phyloP scores from a whole-genome alignment of 1,140 invertebrate species.

The Drosophila mojavensis region DNA sequence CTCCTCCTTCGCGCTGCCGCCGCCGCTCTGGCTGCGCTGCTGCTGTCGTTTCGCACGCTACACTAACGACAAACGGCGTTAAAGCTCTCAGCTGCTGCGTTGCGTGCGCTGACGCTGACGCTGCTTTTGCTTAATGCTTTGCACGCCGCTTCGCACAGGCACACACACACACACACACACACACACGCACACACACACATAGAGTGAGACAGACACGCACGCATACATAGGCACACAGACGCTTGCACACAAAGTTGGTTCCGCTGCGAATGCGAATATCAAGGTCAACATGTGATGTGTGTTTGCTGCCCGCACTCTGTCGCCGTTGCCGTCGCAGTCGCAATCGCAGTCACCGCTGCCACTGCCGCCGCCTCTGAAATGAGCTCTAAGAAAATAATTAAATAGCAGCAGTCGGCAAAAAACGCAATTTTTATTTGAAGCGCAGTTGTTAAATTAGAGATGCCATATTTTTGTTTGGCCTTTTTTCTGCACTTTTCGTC shows the following conservation, averaged over 20 bases:
- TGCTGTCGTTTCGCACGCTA: conserved; percentile 48
- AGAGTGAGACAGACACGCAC: not conserved
- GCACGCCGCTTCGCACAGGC: conserved; percentile 44
- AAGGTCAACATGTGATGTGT: conserved; percentile 80
- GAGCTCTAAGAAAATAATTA: conserved; percentile 77
- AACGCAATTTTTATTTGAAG: conserved; percentile 71
- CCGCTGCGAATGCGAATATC: conserved; percentile 83
- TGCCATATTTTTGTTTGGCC: conserved; percentile 61
- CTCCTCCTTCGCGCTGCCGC: not conserved
- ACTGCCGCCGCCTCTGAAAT: conserved; percentile 41
- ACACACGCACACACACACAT: conserved; percentile 8
- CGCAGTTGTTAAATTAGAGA: conserved; percentile 78
- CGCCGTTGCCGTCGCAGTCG: not conserved
- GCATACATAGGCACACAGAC: conserved; percentile 16
- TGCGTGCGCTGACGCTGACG: conserved; percentile 62
- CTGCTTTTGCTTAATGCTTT: conserved; percentile 64
- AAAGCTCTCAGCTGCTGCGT: conserved; percentile 60
- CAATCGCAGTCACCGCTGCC: not conserved
- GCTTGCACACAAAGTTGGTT: conserved; percentile 65
- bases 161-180: conserved; percentile 17
- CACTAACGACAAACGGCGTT: conserved; percentile 48
- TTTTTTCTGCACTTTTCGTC: conserved; percentile 46
- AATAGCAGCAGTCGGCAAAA: conserved; percentile 58
- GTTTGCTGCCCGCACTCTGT: conserved; percentile 29
- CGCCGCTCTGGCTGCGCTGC: not conserved